phyloP scores from a whole-genome alignment of 2,113 vertebrate genomes.

The Ceuthmochares aereus region DNA sequence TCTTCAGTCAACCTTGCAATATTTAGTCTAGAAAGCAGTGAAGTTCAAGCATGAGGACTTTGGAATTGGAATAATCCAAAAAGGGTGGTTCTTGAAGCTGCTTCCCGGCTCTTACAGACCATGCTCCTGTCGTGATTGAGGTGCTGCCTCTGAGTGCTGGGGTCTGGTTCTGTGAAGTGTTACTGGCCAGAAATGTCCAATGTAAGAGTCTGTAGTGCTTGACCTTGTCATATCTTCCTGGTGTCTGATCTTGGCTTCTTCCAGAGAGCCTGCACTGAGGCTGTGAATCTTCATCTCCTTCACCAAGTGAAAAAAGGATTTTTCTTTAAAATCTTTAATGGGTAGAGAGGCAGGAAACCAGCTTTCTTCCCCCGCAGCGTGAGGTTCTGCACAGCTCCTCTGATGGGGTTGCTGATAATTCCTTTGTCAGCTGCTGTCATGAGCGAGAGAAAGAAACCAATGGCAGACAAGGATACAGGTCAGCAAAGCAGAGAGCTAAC shows the following conservation, averaged over 20 bases:
- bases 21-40: neutral
- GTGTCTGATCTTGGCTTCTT: neutral
- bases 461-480: neutral
- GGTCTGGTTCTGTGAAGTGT: neutral
- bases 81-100: neutral
- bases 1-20: neutral
- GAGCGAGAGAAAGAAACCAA: neutral
- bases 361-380: neutral
- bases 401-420: neutral
- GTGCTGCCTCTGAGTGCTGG: fast-evolving
- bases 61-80: neutral
- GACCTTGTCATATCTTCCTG: neutral
- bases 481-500: neutral
- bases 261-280: neutral
- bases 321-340: neutral
- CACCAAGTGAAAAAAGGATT: neutral
- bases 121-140: fast-evolving
- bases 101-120: neutral
- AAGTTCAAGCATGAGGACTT: neutral
- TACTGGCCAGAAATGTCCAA: neutral
- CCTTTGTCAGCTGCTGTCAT: neutral
- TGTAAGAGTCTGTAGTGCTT: neutral
- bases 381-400: neutral
- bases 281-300: neutral
- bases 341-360: neutral